Percentiles rank a stretch among this genome's conserved stretches.
These are phyloP conservation scores for Desmodus rotundus DNA, from an alignment of 2,113 vertebrate genomes.

Conservation along the genomic window DNA sequence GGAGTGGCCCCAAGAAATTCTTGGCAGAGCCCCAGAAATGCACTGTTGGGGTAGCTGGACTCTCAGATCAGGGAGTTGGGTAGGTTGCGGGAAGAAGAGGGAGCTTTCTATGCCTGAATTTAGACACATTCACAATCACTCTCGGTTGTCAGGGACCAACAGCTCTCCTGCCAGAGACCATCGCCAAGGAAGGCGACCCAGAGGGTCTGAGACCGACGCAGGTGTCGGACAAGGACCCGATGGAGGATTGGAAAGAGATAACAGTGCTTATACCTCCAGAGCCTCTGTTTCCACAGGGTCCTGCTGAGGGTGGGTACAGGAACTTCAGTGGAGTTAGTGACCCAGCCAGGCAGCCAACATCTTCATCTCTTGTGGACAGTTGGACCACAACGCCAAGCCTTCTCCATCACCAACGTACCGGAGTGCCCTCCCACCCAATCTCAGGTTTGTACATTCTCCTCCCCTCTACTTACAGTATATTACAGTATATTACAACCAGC, in stretches of 20 bases:
- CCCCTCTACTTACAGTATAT: no score
- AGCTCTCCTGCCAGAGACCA: neutral
- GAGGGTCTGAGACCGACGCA: neutral
- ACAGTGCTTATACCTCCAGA: neutral
- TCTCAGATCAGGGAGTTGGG: neutral
- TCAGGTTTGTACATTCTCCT: no score
- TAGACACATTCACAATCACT: rapidly evolving
- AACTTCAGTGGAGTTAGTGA: rapidly evolving
- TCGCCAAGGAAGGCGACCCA: neutral
- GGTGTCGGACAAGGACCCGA: neutral
- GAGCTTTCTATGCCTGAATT: rapidly evolving
- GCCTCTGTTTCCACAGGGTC: neutral
- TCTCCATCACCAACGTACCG: no score
- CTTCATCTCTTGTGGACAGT: rapidly evolving
- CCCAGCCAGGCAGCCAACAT: neutral
- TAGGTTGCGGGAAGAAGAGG: neutral
- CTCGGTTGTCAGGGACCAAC: neutral
- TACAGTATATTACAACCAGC: no score
- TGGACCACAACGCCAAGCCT: no score
- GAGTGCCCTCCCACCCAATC: neutral
- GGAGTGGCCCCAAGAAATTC: no score
- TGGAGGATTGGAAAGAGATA: rapidly evolving
- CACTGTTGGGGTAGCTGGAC: rapidly evolving
- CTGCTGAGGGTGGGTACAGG: neutral
- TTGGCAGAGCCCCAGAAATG: no score